Conservation (phyloP, 1,140 invertebrate species). For the Lethocerus indicus region DNA sequence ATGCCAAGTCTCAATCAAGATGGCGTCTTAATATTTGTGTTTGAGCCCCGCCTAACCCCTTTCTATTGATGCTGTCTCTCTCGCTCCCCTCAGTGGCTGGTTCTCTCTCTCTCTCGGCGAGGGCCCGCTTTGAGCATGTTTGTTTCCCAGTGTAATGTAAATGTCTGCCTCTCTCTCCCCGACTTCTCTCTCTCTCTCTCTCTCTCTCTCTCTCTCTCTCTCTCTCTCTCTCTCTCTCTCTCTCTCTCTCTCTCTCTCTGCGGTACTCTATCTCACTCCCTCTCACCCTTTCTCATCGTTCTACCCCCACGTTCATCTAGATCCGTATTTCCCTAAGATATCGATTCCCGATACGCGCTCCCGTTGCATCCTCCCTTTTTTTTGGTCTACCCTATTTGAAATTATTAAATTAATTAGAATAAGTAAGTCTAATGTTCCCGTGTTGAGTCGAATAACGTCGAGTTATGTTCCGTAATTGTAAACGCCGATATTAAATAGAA, state of each 20-base stretch:
- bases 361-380: too few species aligned
- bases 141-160: constrained; percentile 5
- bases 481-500: too few species aligned
- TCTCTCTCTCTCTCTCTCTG: constrained; percentile 8
- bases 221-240: constrained; percentile 6
- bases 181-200: neutral
- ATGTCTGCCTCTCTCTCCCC: constrained; percentile 2
- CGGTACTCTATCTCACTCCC: constrained; percentile 7
- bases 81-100: neutral
- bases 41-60: neutral
- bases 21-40: constrained; percentile 14
- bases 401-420: too few species aligned
- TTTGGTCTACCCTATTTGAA: too few species aligned
- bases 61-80: neutral
- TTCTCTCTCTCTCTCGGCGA: too few species aligned
- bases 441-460: too few species aligned
- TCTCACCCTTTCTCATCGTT: constrained; percentile 9
- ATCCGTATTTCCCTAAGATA: too few species aligned
- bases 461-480: too few species aligned
- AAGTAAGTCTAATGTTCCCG: too few species aligned
- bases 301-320: too few species aligned
- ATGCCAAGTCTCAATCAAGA: constrained; percentile 13
- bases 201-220: constrained; percentile 1
- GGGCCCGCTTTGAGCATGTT: constrained; percentile 3
- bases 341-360: too few species aligned